Base-by-base conservation (phyloP, 2,888 invertebrate species). In the Xestia xanthographa region DNA sequence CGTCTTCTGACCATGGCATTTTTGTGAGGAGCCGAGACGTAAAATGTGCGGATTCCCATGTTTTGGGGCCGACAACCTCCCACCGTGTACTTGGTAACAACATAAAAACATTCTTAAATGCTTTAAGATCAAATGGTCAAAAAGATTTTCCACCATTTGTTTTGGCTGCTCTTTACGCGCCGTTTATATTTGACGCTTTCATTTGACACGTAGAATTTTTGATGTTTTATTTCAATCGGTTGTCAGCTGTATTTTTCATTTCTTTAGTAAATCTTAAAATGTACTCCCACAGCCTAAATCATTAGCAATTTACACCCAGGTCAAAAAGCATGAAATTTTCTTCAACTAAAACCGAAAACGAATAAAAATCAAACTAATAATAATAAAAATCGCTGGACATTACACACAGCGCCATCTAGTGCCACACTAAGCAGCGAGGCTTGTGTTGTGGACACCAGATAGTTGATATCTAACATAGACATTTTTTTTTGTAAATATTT, bases 11-110 rank as follows among this genome's bases (percentile, higher is more conserved):
- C 85, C 83, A 83, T 79, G 87, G 86, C 86, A 89, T 90, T 90
- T 88, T 87, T 87, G 82, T 87, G 72, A 75, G 70, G 77, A 79
- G 79, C 85, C 85, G 86, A 88, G 79, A 82, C 80, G 87, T 87
- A 87, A 88, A 90, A 88, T 88, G 84, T 71, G 83, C 82, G 79
- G 77, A 70, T 84, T 84, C 80, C 86, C 88, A 86, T 90, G 89
- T 88, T 87, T 69, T 79, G 74, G 82, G 89, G 90, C 83, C 90
- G 87, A 89, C 90, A 89, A 92, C 92, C 91, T 90, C 83, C 86
- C 60, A 82, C 53, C 48, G 14, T 50, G 82, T 75, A 68, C 67
- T 65, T 53, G 9, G 53, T 41, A 50, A 66, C 26, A 29, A 60
- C 68, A 34, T 4, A 56, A 56, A 73, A 69, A 71, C 12, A 20